phyloP scores from a whole-genome alignment of 2,797 vertebrate genomes.

The Parotocinclus haroldoi region DNA sequence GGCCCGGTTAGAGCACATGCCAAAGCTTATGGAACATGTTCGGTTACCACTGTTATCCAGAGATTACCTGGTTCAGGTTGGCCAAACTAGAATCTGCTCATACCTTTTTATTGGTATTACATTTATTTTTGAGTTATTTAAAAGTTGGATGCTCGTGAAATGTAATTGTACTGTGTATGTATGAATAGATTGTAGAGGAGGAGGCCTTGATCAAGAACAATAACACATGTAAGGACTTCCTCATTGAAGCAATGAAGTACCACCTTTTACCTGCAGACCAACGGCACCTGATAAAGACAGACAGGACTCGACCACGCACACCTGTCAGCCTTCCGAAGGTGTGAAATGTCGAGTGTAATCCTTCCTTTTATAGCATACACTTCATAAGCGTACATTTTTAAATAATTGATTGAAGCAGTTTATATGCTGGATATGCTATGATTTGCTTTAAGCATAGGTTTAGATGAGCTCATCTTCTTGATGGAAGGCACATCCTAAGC shows the following conservation, averaged over 20 bases:
- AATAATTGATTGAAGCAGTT: too few species aligned
- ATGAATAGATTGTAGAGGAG: slow-evolving; percentile 88
- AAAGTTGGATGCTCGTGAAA: too few species aligned
- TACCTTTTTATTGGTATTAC: not conserved
- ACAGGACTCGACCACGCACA: slow-evolving; percentile 89
- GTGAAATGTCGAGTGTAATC: not conserved
- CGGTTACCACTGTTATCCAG: slow-evolving; percentile 88
- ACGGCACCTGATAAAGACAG: slow-evolving; percentile 91
- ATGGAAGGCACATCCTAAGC: too few species aligned
- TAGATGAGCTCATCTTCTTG: too few species aligned
- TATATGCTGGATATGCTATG: too few species aligned
- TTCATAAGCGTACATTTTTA: not conserved
- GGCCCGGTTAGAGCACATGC: slow-evolving; percentile 87
- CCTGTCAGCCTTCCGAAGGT: slow-evolving; percentile 94
- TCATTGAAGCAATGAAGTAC: slow-evolving; percentile 97
- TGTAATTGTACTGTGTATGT: not conserved
- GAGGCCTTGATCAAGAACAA: slow-evolving; percentile 97
- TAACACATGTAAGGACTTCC: slow-evolving; percentile 96
- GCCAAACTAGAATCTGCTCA: fast-evolving
- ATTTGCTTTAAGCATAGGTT: too few species aligned
- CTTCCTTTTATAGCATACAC: not conserved
- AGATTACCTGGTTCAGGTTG: slow-evolving; percentile 93
- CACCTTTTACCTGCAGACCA: slow-evolving; percentile 93
- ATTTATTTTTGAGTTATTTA: not conserved
- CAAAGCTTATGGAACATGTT: slow-evolving; percentile 93